Evolutionary conservation across 2,797 vertebrate species (phyloP).

Genomic region (Mallotus villosus): DNA sequence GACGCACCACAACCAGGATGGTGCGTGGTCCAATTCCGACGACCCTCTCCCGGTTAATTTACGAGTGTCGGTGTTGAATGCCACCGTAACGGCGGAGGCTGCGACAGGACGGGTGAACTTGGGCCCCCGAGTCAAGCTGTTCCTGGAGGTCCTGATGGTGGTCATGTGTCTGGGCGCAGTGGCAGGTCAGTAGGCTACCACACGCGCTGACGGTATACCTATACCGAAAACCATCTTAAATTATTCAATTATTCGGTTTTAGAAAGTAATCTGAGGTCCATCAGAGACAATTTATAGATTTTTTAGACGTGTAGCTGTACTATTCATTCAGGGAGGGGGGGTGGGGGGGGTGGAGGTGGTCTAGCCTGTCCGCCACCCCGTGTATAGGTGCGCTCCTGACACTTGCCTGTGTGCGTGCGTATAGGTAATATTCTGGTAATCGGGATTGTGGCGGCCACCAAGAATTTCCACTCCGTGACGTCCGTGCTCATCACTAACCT

Average conservation of each 20-base stretch:
- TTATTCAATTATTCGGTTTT: no score
- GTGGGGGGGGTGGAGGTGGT: not conserved
- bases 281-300: no score
- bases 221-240: no score
- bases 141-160: slow-evolving; percentile 76
- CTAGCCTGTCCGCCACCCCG: no score
- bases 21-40: slow-evolving; percentile 31
- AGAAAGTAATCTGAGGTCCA: no score
- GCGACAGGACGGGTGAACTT: not conserved
- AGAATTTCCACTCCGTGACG: slow-evolving; percentile 76
- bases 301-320: no score
- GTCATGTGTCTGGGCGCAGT: slow-evolving; percentile 78
- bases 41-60: slow-evolving; percentile 20
- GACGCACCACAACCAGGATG: slow-evolving; percentile 38
- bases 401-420: slow-evolving; percentile 22
- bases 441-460: slow-evolving; percentile 76
- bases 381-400: slow-evolving; percentile 12
- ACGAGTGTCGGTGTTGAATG: slow-evolving; percentile 41
- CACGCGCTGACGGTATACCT: no score
- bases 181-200: slow-evolving; percentile 65
- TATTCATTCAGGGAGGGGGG: no score
- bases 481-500: slow-evolving; percentile 82
- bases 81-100: slow-evolving; percentile 18
- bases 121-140: slow-evolving; percentile 47
- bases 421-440: slow-evolving; percentile 81